phyloP scores from a whole-genome alignment of 2,113 vertebrate species.

The Psammodynastes pulverulentus region DNA sequence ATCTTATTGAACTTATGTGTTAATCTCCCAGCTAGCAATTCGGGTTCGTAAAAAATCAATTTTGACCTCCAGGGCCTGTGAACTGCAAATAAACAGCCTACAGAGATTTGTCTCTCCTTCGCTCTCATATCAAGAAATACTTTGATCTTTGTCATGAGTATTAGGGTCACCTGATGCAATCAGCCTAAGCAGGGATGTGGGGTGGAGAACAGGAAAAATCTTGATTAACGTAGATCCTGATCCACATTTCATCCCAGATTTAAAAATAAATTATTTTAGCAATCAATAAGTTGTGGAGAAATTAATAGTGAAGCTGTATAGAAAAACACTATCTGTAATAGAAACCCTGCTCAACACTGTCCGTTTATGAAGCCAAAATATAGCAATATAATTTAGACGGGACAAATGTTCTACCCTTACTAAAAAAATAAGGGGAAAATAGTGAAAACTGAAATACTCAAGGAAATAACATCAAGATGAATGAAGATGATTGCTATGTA shows the following conservation, averaged over 20 bases:
- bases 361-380: neutral
- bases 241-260: neutral
- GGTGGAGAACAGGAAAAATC: neutral
- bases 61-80: slow-evolving; percentile 1
- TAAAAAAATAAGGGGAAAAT: neutral
- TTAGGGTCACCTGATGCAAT: slow-evolving; percentile 12
- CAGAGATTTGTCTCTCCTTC: neutral
- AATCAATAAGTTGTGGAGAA: neutral
- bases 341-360: neutral
- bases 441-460: neutral
- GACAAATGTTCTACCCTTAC: neutral
- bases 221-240: neutral
- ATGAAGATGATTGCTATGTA: neutral
- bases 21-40: slow-evolving; percentile 5
- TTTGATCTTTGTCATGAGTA: neutral
- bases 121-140: neutral
- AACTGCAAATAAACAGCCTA: slow-evolving; percentile 11
- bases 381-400: neutral
- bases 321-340: neutral
- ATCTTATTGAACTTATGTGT: slow-evolving; percentile 13
- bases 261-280: slow-evolving; percentile 1
- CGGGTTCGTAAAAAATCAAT: slow-evolving; percentile 20
- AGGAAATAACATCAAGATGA: neutral
- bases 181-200: neutral
- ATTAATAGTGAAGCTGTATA: neutral